Conservation (phyloP, 2,888 invertebrate species). For the Eubasilissa splendida region DNA sequence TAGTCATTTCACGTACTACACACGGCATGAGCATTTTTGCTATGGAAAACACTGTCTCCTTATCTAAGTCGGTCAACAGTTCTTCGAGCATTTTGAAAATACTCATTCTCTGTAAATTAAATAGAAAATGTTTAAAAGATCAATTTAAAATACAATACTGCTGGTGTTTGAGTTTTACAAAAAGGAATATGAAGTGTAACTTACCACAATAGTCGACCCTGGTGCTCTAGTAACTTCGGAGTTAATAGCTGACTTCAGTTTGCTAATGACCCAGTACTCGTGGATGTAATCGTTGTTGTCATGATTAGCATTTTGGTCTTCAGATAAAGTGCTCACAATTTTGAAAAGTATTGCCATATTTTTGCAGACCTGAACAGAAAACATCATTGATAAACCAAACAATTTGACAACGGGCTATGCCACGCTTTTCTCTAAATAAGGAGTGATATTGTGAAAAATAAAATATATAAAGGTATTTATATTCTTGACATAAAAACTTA, state of each 20-base stretch:
- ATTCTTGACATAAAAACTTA: conserved; percentile 59
- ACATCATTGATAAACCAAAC: background rate
- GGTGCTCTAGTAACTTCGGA: conserved; percentile 84
- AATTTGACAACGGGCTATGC: background rate
- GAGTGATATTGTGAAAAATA: too few species aligned
- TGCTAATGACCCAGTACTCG: conserved; percentile 82
- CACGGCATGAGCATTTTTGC: conserved; percentile 81
- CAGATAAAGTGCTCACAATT: conserved; percentile 73
- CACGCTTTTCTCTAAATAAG: too few species aligned
- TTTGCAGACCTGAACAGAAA: conserved; percentile 67
- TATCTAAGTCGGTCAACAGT: conserved; percentile 76
- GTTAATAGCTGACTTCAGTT: conserved; percentile 83
- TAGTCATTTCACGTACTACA: conserved; percentile 84
- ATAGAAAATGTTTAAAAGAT: conserved; percentile 9
- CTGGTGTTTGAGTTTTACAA: conserved; percentile 26
- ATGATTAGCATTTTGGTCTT: conserved; percentile 61
- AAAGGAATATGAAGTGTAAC: conserved; percentile 60
- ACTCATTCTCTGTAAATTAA: conserved; percentile 77
- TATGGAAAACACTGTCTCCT: conserved; percentile 73
- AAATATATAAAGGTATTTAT: background rate
- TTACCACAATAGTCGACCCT: conserved; percentile 79
- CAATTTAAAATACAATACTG: background rate
- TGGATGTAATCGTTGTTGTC: conserved; percentile 72
- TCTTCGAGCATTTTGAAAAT: conserved; percentile 90
- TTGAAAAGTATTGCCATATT: conserved; percentile 70